Base-by-base conservation (phyloP, 2,888 invertebrate species). In the Lottia gigantea region DNA sequence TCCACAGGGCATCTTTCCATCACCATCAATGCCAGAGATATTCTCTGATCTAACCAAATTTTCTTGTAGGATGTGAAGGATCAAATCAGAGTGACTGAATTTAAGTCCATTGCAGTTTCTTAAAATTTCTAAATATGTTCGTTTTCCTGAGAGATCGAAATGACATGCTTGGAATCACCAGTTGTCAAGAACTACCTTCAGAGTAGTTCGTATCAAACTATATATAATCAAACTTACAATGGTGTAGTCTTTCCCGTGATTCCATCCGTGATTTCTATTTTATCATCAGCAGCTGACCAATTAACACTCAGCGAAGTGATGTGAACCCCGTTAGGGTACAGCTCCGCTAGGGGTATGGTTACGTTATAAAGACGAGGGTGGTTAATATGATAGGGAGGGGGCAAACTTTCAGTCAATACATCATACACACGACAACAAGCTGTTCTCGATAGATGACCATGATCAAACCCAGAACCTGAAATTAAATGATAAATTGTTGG, bases 391-490 rank as follows among this genome's bases (percentile, higher is more conserved):
- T 80, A 84, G 0, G 78, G 75, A 0, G 67, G 19, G 0, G 84
- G 84, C 15, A 87, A 74, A 16, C 76, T 71, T 8, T 79, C 76
- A 14, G 71, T 66, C 1, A 85, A 64, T 0, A 78, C 70, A 19
- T 81, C 80, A 55, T 85, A 82, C 15, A 87, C 74, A 14, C 87
- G 81, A 66, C 87, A 86, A 74, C 86, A 87, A 8, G 81, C 68
- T 7, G 86, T 83, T 26, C 87, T 77, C 7, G 79, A 75, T 46
- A 85, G 71, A 71, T 86, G 84, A 23, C 87, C 85, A 71, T 85
- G 86, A 68, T 86, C 82, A 73, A 78, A 85, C 8, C 75, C 65
- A 62, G 71, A 73, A 31, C 83, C 85, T 85, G 68, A 15, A 72
- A 67, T 45, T 40, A 11, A 45, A 31, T 31, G 6, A 31, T 6